Evolutionary conservation across 2,797 vertebrate species (phyloP).

Genomic region (Girardinus metallicus): DNA sequence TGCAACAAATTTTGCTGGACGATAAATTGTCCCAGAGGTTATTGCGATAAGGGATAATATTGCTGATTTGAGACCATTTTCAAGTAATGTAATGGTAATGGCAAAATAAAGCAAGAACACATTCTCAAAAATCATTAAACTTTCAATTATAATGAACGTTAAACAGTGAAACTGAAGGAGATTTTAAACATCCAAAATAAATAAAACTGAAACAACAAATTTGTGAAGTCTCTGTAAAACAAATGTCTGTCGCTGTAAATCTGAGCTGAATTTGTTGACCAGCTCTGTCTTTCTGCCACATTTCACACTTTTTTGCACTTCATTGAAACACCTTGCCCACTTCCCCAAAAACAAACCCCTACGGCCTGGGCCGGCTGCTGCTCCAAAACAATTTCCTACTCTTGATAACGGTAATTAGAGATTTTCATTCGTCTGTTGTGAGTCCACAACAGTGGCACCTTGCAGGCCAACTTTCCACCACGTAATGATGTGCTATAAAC

Average conservation of each 20-base stretch:
- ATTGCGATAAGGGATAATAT: too few species aligned
- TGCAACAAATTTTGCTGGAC: too few species aligned
- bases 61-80: too few species aligned
- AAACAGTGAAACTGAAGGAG: too few species aligned
- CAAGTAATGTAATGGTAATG: too few species aligned
- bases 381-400: not conserved
- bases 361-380: not conserved
- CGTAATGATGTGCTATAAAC: slow-evolving; percentile 31
- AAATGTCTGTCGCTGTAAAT: not conserved
- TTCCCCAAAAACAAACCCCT: not conserved
- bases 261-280: not conserved
- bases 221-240: too few species aligned
- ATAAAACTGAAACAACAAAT: too few species aligned
- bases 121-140: too few species aligned
- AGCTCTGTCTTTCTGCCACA: not conserved
- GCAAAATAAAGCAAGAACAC: too few species aligned
- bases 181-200: too few species aligned
- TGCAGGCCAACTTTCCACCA: slow-evolving; percentile 23
- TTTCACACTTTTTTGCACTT: not conserved
- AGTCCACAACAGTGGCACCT: slow-evolving; percentile 7
- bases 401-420: not conserved
- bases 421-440: slow-evolving; percentile 21
- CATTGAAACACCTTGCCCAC: not conserved
- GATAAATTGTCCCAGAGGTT: too few species aligned
- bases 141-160: too few species aligned